These are phyloP conservation scores for Miniopterus natalensis DNA, from an alignment of 2,113 vertebrate species.

Conservation along the genomic window DNA sequence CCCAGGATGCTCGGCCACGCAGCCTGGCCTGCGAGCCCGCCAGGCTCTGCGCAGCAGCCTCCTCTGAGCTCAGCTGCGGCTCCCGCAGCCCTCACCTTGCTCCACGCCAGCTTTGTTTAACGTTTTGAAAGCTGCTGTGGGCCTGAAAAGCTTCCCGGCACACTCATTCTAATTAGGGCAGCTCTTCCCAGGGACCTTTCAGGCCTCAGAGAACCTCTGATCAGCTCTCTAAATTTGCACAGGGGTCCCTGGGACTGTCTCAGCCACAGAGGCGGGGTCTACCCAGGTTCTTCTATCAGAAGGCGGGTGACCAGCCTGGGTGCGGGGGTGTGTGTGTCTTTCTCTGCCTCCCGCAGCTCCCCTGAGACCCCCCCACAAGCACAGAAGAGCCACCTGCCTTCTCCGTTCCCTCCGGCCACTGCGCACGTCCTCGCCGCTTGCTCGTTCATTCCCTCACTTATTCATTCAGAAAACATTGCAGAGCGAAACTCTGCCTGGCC, in stretches of 20 bases:
- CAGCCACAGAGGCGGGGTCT: not conserved
- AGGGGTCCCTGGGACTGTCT: not conserved
- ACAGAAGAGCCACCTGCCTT: rapidly evolving
- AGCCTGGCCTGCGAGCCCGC: rapidly evolving
- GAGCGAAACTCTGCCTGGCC: too few relatives aligned
- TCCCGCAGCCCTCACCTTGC: not conserved
- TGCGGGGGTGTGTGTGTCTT: too few relatives aligned
- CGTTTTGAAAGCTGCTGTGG: not conserved
- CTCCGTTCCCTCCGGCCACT: not conserved
- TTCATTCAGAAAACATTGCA: not conserved
- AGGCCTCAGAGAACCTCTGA: not conserved
- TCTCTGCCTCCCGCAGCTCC: too few relatives aligned
- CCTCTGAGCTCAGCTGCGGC: not conserved
- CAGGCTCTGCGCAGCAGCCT: too few relatives aligned
- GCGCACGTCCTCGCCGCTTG: not conserved
- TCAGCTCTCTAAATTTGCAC: not conserved
- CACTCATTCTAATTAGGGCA: not conserved
- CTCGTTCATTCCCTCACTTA: too few relatives aligned
- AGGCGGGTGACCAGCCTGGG: not conserved
- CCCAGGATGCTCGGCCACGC: not conserved
- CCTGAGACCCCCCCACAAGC: rapidly evolving
- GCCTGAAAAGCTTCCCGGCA: not conserved
- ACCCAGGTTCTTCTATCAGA: not conserved
- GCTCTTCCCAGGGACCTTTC: not conserved
- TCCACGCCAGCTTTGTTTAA: not conserved